Conservation (phyloP, 2,797 vertebrate genomes). For the Lophius americanus region DNA sequence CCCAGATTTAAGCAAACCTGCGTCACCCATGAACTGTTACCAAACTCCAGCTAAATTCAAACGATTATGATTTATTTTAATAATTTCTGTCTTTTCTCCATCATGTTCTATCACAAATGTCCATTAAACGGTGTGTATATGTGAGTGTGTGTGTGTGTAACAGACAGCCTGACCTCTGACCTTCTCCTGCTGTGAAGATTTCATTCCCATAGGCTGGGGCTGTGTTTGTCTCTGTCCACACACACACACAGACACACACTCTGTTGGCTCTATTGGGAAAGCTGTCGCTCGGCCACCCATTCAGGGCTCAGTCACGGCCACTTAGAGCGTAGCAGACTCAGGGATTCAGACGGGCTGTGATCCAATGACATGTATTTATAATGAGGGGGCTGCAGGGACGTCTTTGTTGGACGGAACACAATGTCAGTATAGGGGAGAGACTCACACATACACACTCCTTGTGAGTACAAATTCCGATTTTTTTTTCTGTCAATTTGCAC, state of each 20-base stretch:
- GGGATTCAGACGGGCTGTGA: constrained; percentile 83
- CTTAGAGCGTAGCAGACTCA: constrained; percentile 81
- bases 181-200: constrained; percentile 67
- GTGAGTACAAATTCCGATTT: constrained; percentile 41
- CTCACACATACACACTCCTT: no score
- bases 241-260: constrained; percentile 45
- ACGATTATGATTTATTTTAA: neutral
- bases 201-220: constrained; percentile 77
- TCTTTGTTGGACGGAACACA: constrained; percentile 83
- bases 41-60: constrained; percentile 18
- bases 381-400: constrained; percentile 79
- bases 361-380: constrained; percentile 88
- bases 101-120: constrained; percentile 18
- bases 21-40: constrained; percentile 27
- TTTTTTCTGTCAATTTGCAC: constrained; percentile 32
- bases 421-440: constrained; percentile 64
- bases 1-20: constrained; percentile 67
- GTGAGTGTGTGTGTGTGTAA: constrained; percentile 49
- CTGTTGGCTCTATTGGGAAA: constrained; percentile 70
- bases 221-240: constrained; percentile 27
- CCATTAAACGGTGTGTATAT: constrained; percentile 20
- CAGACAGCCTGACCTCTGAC: constrained; percentile 72
- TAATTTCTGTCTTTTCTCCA: constrained; percentile 6
- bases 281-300: constrained; percentile 80
- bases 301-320: constrained; percentile 85